Conservation (phyloP, 2,888 invertebrate genomes). For the Drosophila fungiperda region DNA sequence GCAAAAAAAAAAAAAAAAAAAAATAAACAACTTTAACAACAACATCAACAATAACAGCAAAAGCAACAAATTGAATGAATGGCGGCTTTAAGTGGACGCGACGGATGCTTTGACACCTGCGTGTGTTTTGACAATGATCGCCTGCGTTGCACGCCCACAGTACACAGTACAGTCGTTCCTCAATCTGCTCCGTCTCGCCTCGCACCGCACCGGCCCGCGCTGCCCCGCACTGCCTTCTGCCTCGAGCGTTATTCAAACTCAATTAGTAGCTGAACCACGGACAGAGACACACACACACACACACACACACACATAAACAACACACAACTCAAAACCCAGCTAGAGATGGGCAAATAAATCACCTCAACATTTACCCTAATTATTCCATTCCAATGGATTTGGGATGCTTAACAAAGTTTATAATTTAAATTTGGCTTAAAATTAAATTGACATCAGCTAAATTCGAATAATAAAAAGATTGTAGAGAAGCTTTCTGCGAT, state of each 20-base stretch:
- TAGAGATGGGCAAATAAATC: conserved; percentile 24
- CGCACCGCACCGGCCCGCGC: background rate
- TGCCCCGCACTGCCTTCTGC: conserved; percentile 3
- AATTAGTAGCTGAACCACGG: conserved; percentile 68
- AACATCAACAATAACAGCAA: conserved; percentile 24
- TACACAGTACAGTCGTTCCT: conserved; percentile 10
- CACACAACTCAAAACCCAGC: background rate
- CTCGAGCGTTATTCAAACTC: conserved; percentile 61
- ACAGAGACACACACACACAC: conserved; percentile 29
- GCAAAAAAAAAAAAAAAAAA: conserved; percentile 17
- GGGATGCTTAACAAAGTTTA: background rate
- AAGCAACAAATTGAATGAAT: conserved; percentile 44
- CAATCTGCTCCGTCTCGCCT: background rate
- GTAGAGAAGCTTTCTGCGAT: no score
- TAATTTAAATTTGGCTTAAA: no score
- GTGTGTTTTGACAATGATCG: conserved; percentile 77
- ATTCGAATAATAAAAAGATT: no score
- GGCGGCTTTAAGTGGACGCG: conserved; percentile 66
- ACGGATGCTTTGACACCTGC: conserved; percentile 72
- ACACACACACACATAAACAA: background rate
- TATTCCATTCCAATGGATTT: background rate
- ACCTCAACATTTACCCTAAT: background rate
- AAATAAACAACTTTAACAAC: conserved; percentile 25
- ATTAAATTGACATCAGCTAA: no score
- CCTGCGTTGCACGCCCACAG: conserved; percentile 71